A percentile compares a stretch with the other conserved stretches of the same genome.
phyloP scores from a whole-genome alignment of 1,140 invertebrate species.

The Drosophila burlai region DNA sequence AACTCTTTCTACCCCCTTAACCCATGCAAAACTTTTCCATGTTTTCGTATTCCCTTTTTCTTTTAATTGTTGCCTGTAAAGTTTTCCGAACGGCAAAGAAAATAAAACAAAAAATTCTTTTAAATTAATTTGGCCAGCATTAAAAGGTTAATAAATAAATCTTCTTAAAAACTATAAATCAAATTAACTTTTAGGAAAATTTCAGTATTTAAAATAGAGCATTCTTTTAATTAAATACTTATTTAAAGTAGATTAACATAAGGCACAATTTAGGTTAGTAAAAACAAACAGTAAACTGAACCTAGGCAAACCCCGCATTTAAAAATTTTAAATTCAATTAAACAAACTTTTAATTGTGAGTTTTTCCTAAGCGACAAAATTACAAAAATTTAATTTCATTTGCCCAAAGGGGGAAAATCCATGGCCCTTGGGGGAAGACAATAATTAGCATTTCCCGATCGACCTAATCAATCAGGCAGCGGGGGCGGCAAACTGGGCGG shows the following conservation, averaged over 20 bases:
- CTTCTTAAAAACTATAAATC: slow-evolving; percentile 29
- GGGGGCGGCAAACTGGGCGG: slow-evolving; percentile 5
- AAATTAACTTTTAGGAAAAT: not conserved
- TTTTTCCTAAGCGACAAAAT: slow-evolving; percentile 26
- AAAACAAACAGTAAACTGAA: not conserved
- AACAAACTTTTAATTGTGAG: not conserved
- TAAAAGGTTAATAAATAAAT: slow-evolving; percentile 34
- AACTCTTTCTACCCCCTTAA: not conserved
- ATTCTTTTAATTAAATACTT: not conserved
- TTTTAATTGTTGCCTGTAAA: slow-evolving; percentile 27
- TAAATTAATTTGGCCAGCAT: slow-evolving; percentile 24
- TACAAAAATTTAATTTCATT: slow-evolving; percentile 53
- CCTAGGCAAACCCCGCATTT: not conserved
- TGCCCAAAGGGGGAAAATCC: slow-evolving; percentile 11
- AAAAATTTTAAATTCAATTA: not conserved
- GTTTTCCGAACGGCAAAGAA: slow-evolving; percentile 7
- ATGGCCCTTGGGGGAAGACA: slow-evolving; percentile 33
- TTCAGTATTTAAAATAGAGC: not conserved
- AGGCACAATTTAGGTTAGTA: not conserved
- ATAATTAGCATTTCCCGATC: slow-evolving; percentile 81
- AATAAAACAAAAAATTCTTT: slow-evolving; percentile 8
- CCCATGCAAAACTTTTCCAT: slow-evolving; percentile 24
- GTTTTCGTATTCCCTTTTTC: slow-evolving; percentile 10
- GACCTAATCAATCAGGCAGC: slow-evolving; percentile 50
- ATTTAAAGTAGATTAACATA: not conserved